A percentile compares a stretch with the other conserved stretches of the same genome.
These are phyloP conservation scores for Crossaster papposus DNA, from an alignment of 53 echinoderm and acorn worm species.

Conservation along the genomic window DNA sequence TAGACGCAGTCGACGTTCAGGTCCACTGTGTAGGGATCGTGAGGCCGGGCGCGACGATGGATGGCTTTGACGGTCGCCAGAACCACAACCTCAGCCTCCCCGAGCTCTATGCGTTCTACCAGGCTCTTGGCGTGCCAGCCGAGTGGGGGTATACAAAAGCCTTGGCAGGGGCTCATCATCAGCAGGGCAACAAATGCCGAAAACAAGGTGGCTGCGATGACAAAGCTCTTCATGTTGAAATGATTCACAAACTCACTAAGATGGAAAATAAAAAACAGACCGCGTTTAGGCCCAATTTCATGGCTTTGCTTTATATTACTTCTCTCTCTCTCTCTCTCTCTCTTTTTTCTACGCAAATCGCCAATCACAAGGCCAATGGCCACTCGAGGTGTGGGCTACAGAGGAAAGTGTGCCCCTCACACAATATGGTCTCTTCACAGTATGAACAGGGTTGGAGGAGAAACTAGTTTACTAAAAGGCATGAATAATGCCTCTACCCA, in stretches of 20 bases:
- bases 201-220: background rate
- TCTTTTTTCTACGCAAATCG: too few species aligned
- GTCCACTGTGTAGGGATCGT: constrained; percentile 39
- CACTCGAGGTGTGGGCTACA: too few species aligned
- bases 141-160: constrained; percentile 22
- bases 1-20: constrained; percentile 9
- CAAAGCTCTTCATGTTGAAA: background rate
- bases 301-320: too few species aligned
- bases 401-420: too few species aligned
- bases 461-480: too few species aligned
- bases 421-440: too few species aligned
- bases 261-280: background rate
- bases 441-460: too few species aligned
- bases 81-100: constrained; percentile 10
- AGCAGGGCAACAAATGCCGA: background rate
- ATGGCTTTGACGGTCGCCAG: background rate
- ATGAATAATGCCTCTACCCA: too few species aligned
- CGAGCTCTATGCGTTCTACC: constrained; percentile 31
- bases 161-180: background rate
- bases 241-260: background rate
- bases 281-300: too few species aligned
- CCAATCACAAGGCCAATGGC: too few species aligned
- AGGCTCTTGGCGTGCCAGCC: constrained; percentile 55
- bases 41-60: background rate
- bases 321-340: too few species aligned